Conservation (phyloP, 2,888 invertebrate species). For the Alcis repandata region DNA sequence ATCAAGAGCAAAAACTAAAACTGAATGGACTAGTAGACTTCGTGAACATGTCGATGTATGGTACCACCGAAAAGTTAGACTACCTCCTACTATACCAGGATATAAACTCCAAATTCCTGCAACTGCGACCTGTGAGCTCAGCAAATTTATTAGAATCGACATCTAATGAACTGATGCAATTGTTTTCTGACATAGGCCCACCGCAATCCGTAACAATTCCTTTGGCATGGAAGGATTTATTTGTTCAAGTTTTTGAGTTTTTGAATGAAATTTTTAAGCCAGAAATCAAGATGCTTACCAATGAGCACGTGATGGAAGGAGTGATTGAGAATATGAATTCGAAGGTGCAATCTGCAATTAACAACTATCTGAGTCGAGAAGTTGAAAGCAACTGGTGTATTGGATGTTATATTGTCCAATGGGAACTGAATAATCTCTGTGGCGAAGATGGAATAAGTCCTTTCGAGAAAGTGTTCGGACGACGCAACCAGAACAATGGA, state of each 20-base stretch:
- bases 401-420: conserved; percentile 39
- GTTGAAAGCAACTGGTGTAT: conserved; percentile 31
- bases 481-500: background rate
- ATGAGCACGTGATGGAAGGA: background rate
- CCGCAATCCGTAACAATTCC: conserved; percentile 33
- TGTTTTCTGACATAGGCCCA: conserved; percentile 37
- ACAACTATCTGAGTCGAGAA: conserved; percentile 21
- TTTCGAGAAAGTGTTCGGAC: conserved; percentile 24
- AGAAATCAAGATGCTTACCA: conserved; percentile 1
- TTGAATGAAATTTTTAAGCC: conserved; percentile 9
- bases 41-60: conserved; percentile 16
- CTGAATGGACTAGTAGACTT: background rate
- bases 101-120: conserved; percentile 29
- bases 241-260: conserved; percentile 4
- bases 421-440: conserved; percentile 34
- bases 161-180: conserved; percentile 27
- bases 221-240: conserved; percentile 1
- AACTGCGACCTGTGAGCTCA: conserved; percentile 34
- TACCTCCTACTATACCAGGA: conserved; percentile 35
- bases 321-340: background rate
- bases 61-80: conserved; percentile 14
- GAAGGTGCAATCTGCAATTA: conserved; percentile 21
- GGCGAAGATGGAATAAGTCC: conserved; percentile 18
- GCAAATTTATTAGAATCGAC: conserved; percentile 18
- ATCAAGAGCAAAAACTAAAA: background rate